Evolutionary conservation across 2,113 vertebrate genomes (phyloP), one percentile per base, ranked within the genome.

Genomic region (Arizona elegans): DNA sequence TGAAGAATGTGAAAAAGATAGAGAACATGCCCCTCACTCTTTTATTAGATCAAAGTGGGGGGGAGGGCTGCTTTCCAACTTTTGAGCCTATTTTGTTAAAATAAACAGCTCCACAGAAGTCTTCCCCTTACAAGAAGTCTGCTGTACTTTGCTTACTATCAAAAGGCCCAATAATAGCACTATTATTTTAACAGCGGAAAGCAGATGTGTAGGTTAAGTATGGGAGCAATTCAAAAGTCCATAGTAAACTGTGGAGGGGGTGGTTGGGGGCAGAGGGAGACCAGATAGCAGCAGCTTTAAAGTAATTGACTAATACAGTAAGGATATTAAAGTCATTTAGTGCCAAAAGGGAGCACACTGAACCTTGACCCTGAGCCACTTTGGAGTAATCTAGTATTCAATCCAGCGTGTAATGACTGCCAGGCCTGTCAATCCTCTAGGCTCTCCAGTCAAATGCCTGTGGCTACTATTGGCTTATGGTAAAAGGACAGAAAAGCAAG

Each of bases 351-450:
- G 98, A 99, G 99, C 98, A 99, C 98, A 98, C 98, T 99, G 98
- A 98, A 98, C 98, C 98, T 98, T 99, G 99, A 99, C 99, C 99
- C 98, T 98, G 97, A 99, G 98, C 98, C 99, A 99, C 99, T 99
- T 99, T 99, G 98, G 98, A 99, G 98, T 99, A 99, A 99, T 99
- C 99, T 99, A 99, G 98, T 98, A 99, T 99, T 99, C 99, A 99
- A 99, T 99, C 98, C 99, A 99, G 99, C 99, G 98, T 99, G 99
- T 99, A 99, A 99, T 99, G 99, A 99, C 99, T 99, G 99, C 98
- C 97, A 97, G 98, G 98, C 98, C 98, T 99, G 99, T 99, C 99
- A 99, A 99, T 99, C 99, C 99, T 99, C 97, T 97, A 89, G 98
- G 98, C 98, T 99, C 98, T 98, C 98, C 97, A 98, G 98, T 98